phyloP scores from a whole-genome alignment of 2,797 vertebrate species.

The Phaenicophaeus curvirostris region DNA sequence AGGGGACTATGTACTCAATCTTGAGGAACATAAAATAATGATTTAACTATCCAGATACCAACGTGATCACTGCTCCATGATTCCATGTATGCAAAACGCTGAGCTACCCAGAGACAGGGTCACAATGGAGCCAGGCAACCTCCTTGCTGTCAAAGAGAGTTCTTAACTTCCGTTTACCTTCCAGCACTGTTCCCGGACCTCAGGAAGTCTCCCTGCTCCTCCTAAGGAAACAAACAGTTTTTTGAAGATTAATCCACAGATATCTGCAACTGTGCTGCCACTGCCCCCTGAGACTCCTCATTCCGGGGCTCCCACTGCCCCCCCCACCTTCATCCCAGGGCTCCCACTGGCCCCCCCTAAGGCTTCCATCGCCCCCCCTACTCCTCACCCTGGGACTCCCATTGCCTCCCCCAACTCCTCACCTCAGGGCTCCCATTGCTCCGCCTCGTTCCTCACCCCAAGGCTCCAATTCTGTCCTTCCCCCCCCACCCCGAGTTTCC shows the following conservation, averaged over 20 bases:
- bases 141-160: not conserved
- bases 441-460: too few relatives aligned
- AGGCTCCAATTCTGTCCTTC: too few relatives aligned
- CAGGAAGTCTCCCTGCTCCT: not conserved
- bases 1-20: not conserved
- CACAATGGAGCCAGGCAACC: not conserved
- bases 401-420: too few relatives aligned
- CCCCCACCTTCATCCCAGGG: too few relatives aligned
- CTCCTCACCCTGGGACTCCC: too few relatives aligned
- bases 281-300: too few relatives aligned
- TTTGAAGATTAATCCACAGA: not conserved
- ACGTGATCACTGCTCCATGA: not conserved
- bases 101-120: not conserved
- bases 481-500: too few relatives aligned
- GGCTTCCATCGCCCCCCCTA: too few relatives aligned
- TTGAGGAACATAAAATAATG: not conserved
- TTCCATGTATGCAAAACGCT: rapidly evolving
- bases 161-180: not conserved
- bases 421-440: too few relatives aligned
- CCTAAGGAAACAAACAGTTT: not conserved
- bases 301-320: too few relatives aligned
- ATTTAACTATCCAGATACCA: not conserved
- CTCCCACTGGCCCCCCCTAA: too few relatives aligned
- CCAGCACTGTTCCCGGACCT: not conserved
- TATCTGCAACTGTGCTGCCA: too few relatives aligned